phyloP scores from a whole-genome alignment of 1,140 invertebrate genomes.

The Cotesia chilonis region DNA sequence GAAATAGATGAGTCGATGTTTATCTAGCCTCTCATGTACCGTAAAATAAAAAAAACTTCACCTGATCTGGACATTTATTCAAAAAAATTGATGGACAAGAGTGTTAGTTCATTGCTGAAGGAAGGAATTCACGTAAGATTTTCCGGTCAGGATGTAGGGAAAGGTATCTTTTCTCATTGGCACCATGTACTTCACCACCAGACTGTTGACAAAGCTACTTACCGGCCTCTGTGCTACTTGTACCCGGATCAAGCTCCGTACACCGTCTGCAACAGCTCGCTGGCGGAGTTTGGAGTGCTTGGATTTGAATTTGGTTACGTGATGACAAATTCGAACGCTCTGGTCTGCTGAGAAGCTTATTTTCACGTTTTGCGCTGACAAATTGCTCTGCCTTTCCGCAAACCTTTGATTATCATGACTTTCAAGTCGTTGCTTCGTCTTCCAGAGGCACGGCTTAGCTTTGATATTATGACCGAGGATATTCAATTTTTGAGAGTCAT shows the following conservation, averaged over 20 bases:
- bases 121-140: conserved; percentile 93
- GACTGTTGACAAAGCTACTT: conserved; percentile 92
- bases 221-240: conserved; percentile 86
- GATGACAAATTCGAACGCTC: conserved; percentile 97
- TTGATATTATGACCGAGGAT: too few species aligned
- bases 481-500: too few species aligned
- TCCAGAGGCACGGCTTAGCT: too few species aligned
- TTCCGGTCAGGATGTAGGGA: conserved; percentile 97
- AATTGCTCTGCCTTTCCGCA: conserved; percentile 91
- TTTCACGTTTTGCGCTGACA: conserved; percentile 97
- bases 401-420: too few species aligned
- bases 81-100: conserved; percentile 87
- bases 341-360: conserved; percentile 97
- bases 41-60: conserved; percentile 88
- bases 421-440: too few species aligned
- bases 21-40: conserved; percentile 99
- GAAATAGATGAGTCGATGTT: conserved; percentile 99
- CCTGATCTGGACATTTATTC: conserved; percentile 87
- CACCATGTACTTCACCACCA: conserved; percentile 99
- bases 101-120: conserved; percentile 88
- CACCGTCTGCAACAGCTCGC: conserved; percentile 95
- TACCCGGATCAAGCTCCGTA: conserved; percentile 96
- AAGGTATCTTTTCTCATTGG: conserved; percentile 94
- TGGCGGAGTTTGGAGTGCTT: conserved; percentile 93
- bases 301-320: conserved; percentile 97